Conservation (phyloP, 2,113 vertebrate species). For the Hucho hucho region DNA sequence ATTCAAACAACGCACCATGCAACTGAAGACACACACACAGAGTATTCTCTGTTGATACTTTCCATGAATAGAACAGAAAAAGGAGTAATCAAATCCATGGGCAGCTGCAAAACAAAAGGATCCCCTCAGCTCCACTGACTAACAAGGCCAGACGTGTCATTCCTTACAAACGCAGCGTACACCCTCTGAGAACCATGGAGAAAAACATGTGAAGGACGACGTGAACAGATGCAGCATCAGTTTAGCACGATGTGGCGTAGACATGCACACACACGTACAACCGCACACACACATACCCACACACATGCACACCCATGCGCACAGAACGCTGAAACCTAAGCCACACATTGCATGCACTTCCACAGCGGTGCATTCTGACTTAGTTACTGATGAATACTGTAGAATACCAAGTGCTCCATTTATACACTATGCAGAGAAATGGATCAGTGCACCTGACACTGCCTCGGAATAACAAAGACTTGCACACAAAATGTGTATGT, state of each 20-base stretch:
- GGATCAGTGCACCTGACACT: slow-evolving; percentile 67
- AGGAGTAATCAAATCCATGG: neutral
- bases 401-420: slow-evolving; percentile 73
- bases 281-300: too few relatives aligned
- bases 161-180: neutral
- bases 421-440: slow-evolving; percentile 67
- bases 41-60: neutral
- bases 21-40: slow-evolving; percentile 13
- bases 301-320: neutral
- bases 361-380: neutral
- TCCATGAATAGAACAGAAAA: neutral
- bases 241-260: neutral
- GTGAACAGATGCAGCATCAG: neutral
- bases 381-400: slow-evolving; percentile 5
- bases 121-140: neutral
- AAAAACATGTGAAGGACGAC: neutral
- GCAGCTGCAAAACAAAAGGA: slow-evolving; percentile 49
- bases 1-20: slow-evolving; percentile 25
- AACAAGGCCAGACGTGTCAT: neutral
- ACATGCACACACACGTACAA: neutral
- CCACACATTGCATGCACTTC: slow-evolving; percentile 28
- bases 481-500: neutral
- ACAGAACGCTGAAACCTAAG: neutral
- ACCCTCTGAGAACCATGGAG: neutral
- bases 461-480: slow-evolving; percentile 60